phyloP scores from a whole-genome alignment of 2,113 vertebrate species.

The Microcebus ravelobensis region DNA sequence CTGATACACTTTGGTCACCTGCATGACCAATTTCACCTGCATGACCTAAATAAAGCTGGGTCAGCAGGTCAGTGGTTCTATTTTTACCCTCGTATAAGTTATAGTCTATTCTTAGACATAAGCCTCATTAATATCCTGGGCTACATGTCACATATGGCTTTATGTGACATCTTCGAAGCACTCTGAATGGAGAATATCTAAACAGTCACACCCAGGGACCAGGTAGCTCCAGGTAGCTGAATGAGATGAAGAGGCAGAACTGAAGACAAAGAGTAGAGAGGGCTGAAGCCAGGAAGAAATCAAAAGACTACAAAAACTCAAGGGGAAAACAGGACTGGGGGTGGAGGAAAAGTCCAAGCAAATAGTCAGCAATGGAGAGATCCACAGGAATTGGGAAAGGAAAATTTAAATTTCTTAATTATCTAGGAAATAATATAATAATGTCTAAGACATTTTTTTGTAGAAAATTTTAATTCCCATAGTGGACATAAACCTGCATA shows the following conservation, averaged over 20 bases:
- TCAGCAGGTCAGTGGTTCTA: not conserved
- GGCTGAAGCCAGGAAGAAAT: not conserved
- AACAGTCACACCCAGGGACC: not conserved
- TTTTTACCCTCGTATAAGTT: not conserved
- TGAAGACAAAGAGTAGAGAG: not conserved
- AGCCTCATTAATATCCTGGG: not conserved
- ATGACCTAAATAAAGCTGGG: constrained; percentile 27
- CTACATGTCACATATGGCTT: not conserved
- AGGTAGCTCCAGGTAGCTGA: not conserved
- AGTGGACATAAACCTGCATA: constrained; percentile 17
- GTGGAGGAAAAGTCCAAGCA: not conserved
- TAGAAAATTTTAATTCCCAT: not conserved
- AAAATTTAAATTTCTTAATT: not conserved
- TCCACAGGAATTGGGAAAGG: not conserved
- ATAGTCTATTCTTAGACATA: not conserved
- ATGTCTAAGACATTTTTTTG: not conserved
- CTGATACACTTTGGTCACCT: not conserved
- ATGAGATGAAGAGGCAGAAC: not conserved
- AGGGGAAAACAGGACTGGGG: not conserved
- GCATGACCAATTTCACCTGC: not conserved
- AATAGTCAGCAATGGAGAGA: not conserved
- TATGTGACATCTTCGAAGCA: not conserved
- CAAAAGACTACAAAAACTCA: not conserved
- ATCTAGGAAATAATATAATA: constrained; percentile 23
- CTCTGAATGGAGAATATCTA: not conserved